Conservation (phyloP, 2,113 vertebrate genomes). For the Paradoxurus hermaphroditus region DNA sequence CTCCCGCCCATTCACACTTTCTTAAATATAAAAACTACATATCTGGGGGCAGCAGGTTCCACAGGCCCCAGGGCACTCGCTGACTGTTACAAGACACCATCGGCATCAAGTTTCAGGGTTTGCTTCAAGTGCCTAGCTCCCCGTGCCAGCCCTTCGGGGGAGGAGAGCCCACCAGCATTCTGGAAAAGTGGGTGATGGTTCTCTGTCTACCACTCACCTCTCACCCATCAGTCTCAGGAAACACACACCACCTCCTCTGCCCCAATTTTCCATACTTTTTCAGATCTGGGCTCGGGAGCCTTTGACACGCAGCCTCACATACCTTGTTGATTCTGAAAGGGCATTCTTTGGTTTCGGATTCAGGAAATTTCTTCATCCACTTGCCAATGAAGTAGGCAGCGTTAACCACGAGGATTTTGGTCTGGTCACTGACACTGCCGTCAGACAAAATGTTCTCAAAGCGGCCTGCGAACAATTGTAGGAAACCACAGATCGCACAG, state of each 20-base stretch:
- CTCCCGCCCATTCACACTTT: neutral
- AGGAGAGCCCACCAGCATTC: neutral
- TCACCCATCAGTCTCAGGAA: neutral
- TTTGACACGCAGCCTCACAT: neutral
- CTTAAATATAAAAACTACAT: neutral
- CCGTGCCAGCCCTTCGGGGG: neutral
- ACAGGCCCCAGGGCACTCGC: too few species aligned
- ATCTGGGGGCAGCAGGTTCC: neutral
- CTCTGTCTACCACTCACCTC: neutral
- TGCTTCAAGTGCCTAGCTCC: too few species aligned
- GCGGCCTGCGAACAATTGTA: constrained; percentile 78
- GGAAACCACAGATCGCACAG: constrained; percentile 8
- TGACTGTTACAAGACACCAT: too few species aligned
- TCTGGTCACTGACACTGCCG: constrained; percentile 78
- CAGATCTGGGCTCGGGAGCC: neutral
- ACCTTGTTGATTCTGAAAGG: constrained; percentile 88
- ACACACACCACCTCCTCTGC: neutral
- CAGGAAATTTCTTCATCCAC: constrained; percentile 89
- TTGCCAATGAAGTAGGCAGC: constrained; percentile 86
- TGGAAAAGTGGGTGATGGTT: neutral
- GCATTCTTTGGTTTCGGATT: constrained; percentile 84
- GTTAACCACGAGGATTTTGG: constrained; percentile 86
- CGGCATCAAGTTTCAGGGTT: too few species aligned
- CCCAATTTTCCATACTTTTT: neutral
- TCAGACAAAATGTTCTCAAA: constrained; percentile 84